phyloP scores from a whole-genome alignment of 2,888 invertebrate species.

The Drosophila putrida region DNA sequence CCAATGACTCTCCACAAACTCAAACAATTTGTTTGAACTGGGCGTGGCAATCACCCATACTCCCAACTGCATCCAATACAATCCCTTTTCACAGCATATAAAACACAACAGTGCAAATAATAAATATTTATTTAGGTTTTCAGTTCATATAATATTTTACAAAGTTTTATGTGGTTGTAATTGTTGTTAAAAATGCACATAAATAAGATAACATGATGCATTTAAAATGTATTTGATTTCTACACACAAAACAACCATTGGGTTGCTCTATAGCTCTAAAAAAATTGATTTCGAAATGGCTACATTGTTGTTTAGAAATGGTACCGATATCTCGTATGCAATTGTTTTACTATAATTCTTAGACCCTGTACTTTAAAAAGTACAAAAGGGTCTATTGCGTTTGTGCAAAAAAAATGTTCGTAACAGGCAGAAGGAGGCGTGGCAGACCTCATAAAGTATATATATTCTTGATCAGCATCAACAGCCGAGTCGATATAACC shows the following conservation, averaged over 20 bases:
- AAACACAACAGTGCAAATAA: constrained; percentile 51
- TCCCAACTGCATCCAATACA: constrained; percentile 10
- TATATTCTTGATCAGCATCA: too few relatives aligned
- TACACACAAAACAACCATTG: constrained; percentile 1
- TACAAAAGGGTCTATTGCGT: too few relatives aligned
- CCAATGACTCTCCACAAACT: constrained; percentile 43
- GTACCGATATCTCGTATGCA: not conserved
- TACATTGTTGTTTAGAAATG: not conserved
- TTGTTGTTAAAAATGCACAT: constrained; percentile 42
- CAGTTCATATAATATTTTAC: constrained; percentile 72
- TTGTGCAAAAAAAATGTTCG: too few relatives aligned
- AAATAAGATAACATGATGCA: constrained; percentile 33
- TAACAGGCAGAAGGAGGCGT: too few relatives aligned
- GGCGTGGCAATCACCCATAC: constrained; percentile 23
- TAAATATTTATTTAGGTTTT: constrained; percentile 78
- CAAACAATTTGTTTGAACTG: constrained; percentile 38
- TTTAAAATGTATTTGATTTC: constrained; percentile 5
- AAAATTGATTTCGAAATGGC: not conserved
- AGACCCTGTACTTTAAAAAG: too few relatives aligned
- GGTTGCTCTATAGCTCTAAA: not conserved
- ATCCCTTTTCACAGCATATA: not conserved
- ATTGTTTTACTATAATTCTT: too few relatives aligned
- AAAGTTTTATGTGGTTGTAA: constrained; percentile 56
- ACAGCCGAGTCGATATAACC: too few relatives aligned
- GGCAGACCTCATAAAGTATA: too few relatives aligned